A percentile compares a stretch with the other conserved stretches of the same genome.
phyloP scores from a whole-genome alignment of 2,888 invertebrate species.

The Phyto melanocephala region DNA sequence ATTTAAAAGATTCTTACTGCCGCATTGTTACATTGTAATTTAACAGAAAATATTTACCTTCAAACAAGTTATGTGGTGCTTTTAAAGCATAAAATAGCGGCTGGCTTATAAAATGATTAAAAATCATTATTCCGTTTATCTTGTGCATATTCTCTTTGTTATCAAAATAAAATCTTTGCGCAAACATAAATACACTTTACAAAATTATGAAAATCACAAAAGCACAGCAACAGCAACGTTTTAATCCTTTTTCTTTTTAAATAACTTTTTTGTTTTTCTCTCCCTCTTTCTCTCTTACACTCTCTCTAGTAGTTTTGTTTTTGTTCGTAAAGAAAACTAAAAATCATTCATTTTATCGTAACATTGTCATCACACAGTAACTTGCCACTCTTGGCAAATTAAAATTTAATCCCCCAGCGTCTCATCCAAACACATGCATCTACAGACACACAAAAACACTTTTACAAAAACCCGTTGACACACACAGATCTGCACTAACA shows the following conservation, averaged over 20 bases:
- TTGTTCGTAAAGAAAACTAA: slow-evolving; percentile 23
- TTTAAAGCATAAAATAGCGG: neutral
- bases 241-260: slow-evolving; percentile 36
- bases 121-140: neutral
- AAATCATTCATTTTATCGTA: slow-evolving; percentile 63
- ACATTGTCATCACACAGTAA: slow-evolving; percentile 62
- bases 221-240: slow-evolving; percentile 3
- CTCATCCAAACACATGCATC: slow-evolving; percentile 48
- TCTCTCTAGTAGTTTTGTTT: neutral
- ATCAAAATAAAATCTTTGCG: slow-evolving; percentile 8
- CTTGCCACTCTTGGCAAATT: slow-evolving; percentile 67
- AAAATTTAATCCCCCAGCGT: slow-evolving; percentile 67
- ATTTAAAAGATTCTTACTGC: neutral
- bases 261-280: neutral
- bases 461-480: slow-evolving; percentile 41
- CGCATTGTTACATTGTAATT: too few species aligned
- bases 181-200: slow-evolving; percentile 39
- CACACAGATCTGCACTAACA: slow-evolving; percentile 8
- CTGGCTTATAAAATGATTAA: neutral
- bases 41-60: neutral
- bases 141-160: neutral
- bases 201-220: slow-evolving; percentile 41
- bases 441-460: slow-evolving; percentile 3
- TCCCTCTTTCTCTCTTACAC: neutral
- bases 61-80: too few species aligned